Percentiles rank a stretch among this genome's conserved stretches.
Evolutionary conservation across 2,113 vertebrate species (phyloP).

Genomic region (Azemiops feae): DNA sequence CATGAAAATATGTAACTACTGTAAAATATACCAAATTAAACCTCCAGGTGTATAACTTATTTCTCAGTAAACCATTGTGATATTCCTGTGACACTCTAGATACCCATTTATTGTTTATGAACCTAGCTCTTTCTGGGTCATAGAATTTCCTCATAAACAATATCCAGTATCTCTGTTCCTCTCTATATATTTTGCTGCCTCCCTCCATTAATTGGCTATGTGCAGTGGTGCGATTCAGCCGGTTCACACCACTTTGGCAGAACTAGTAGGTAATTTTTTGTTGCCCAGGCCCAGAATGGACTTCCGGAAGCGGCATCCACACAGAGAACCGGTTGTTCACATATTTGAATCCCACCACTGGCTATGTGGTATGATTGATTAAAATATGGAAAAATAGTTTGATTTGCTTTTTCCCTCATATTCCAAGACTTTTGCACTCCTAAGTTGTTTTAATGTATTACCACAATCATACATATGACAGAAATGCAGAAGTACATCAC

Average conservation of each 20-base stretch:
- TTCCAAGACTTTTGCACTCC: neutral
- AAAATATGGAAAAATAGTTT: neutral
- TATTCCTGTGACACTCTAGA: neutral
- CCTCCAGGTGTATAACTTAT: neutral
- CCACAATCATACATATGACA: neutral
- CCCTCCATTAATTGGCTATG: neutral
- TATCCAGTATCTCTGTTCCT: neutral
- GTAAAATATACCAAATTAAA: neutral
- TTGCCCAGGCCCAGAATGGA: too few species aligned
- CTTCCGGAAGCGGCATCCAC: too few species aligned
- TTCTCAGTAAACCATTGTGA: neutral
- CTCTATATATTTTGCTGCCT: neutral
- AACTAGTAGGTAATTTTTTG: too few species aligned
- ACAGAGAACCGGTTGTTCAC: too few species aligned
- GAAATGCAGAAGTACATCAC: neutral
- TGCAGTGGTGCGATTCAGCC: too few species aligned
- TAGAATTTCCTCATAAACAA: neutral
- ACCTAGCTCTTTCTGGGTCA: neutral
- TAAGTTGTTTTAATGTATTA: neutral
- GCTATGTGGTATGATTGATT: neutral
- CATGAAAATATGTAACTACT: neutral
- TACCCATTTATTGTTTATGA: neutral
- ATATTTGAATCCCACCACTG: too few species aligned
- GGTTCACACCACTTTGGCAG: too few species aligned
- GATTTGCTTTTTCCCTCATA: neutral